Evolutionary conservation across 2,888 invertebrate genomes (phyloP).

Genomic region (Monoplex corrugatus): DNA sequence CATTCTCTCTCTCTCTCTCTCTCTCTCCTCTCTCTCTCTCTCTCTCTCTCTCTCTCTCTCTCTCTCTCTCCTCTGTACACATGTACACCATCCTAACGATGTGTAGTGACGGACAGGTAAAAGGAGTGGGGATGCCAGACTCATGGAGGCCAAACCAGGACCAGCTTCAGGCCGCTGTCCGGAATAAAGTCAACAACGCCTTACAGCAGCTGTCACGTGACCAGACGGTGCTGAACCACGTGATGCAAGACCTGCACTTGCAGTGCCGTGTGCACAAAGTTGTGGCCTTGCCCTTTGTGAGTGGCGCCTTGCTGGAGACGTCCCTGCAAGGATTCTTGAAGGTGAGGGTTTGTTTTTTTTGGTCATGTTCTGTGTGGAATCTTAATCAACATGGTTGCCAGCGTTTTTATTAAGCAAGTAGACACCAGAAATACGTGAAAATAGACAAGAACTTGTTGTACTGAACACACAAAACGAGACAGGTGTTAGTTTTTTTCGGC

Average conservation of each 20-base stretch:
- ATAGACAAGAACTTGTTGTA: no score
- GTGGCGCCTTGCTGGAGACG: background rate
- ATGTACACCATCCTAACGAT: no score
- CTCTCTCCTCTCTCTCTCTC: no score
- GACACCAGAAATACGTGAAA: no score
- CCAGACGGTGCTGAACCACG: background rate
- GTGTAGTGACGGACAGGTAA: background rate
- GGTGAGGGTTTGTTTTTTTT: background rate
- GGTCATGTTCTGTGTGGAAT: no score
- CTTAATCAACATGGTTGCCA: no score
- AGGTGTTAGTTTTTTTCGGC: no score
- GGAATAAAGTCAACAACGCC: background rate
- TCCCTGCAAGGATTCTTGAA: background rate
- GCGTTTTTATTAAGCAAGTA: no score
- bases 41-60: no score
- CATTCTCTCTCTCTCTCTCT: no score
- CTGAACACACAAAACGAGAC: no score
- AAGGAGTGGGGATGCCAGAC: constrained; percentile 1
- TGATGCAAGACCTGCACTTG: constrained; percentile 11
- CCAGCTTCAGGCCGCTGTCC: background rate
- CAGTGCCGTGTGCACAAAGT: background rate
- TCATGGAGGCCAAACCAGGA: background rate
- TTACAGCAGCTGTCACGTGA: background rate
- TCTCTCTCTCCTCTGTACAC: no score
- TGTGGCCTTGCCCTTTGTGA: constrained; percentile 30